Evolutionary conservation across 2,888 invertebrate genomes (phyloP), one percentile per base, ranked within the genome.

Genomic region (Scaeva pyrastri): DNA sequence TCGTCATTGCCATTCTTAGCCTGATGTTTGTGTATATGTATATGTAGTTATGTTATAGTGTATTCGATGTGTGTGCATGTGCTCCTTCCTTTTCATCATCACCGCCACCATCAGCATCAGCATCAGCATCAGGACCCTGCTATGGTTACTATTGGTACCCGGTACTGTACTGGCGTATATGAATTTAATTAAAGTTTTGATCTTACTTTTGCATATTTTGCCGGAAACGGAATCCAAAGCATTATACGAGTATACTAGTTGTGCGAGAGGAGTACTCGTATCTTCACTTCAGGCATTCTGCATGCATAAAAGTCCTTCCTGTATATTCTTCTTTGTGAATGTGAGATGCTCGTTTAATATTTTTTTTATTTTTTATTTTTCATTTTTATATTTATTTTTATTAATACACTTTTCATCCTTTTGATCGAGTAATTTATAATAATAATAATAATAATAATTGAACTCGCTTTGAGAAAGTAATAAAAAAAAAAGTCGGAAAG

Each of bases 111-210:
- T 8, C 52, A 23, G 52, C 23, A 36, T 1, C 11, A 43, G 2
- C n/a, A 56, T 8, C 52, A 23, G 52, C 23, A 36, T 1, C 11
- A 43, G 2, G 2, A 26, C 26, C 21, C 41, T 41, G 41, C 60
- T 39, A n/a, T n/a, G 56, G 31, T 36, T 56, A 60, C 41, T 60
- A 41, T 41, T 60, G 31, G 1, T 31, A 31, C 31, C 31, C 3
- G 4, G 31, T 31, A 31, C 31, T 31, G 31, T 7, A 7, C 7
- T 31, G 41, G n/a, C 60, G 60, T 60, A 60, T 60, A 41, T 60
- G 60, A 60, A 60, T 60, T 60, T 60, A 60, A 60, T 60, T 60
- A 60, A 60, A 60, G 60, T 60, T 60, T 41, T 39, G 39, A 60
- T 60, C 60, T 60, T 60, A 41, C 21, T 60, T 60, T 60, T 41